phyloP scores from a whole-genome alignment of 2,888 invertebrate species.

The Drosophila mercatorum region DNA sequence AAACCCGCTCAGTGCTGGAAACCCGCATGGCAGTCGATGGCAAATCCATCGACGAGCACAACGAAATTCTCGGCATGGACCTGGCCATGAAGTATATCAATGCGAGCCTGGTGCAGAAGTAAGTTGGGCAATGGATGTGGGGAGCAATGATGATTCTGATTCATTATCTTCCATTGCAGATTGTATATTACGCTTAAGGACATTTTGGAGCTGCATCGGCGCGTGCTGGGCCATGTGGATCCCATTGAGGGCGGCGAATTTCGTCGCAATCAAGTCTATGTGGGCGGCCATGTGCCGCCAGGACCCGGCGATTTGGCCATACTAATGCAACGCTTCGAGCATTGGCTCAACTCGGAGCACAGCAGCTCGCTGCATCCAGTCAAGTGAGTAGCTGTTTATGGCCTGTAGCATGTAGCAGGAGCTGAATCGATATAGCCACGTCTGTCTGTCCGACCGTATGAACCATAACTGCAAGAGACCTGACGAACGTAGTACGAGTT shows the following conservation, averaged over 20 bases:
- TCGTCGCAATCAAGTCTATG: constrained; percentile 95
- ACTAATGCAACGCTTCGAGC: constrained; percentile 94
- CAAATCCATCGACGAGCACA: constrained; percentile 98
- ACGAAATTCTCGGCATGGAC: constrained; percentile 97
- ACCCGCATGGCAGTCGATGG: constrained; percentile 94
- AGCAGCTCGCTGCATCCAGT: constrained; percentile 95
- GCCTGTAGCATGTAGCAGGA: no score
- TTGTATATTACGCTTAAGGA: constrained; percentile 93
- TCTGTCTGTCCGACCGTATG: no score
- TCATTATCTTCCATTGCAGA: constrained; percentile 81
- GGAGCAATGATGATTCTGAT: background rate
- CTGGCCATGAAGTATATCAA: constrained; percentile 97
- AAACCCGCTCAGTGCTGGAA: constrained; percentile 96
- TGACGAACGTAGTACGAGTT: no score
- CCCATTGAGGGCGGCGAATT: constrained; percentile 96
- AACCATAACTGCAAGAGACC: no score
- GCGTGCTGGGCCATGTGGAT: constrained; percentile 97
- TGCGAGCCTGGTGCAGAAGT: constrained; percentile 90
- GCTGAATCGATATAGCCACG: no score
- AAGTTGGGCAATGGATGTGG: constrained; percentile 33
- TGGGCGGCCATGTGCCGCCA: constrained; percentile 97
- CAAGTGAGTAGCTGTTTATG: constrained; percentile 85
- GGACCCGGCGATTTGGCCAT: constrained; percentile 91
- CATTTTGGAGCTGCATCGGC: constrained; percentile 95
- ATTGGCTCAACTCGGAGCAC: constrained; percentile 96